phyloP scores from a whole-genome alignment of 2,888 invertebrate genomes.

The Pseudococcus longispinus region DNA sequence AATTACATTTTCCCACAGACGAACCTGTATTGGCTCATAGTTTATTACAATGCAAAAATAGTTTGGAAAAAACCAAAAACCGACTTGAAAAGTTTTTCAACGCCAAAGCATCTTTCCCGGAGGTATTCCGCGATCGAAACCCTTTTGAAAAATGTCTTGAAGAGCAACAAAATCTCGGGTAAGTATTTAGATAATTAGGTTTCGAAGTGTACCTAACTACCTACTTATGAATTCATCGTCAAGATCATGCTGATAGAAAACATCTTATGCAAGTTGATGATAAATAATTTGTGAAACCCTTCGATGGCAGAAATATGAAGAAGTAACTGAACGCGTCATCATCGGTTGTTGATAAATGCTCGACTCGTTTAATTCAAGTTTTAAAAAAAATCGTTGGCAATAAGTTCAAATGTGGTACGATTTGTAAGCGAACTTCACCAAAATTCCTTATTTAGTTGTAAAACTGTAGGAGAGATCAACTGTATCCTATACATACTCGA shows the following conservation, averaged over 20 bases:
- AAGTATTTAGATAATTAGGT: background rate
- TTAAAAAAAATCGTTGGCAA: background rate
- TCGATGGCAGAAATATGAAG: background rate
- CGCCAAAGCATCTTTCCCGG: background rate
- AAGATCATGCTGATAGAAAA: too few relatives aligned
- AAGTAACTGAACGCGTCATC: background rate
- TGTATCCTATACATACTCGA: background rate
- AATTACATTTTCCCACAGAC: background rate
- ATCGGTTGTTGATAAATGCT: background rate
- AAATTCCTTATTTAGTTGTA: background rate
- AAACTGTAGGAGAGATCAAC: background rate
- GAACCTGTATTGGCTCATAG: slow-evolving; percentile 24
- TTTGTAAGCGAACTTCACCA: background rate
- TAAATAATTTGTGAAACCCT: too few relatives aligned
- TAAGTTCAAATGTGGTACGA: background rate
- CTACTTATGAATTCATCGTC: too few relatives aligned
- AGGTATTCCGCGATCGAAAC: background rate
- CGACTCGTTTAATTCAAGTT: background rate
- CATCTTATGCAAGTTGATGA: too few relatives aligned
- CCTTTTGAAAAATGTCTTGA: background rate
- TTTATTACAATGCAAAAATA: slow-evolving; percentile 32
- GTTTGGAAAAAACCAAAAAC: slow-evolving; percentile 33
- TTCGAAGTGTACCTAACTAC: too few relatives aligned
- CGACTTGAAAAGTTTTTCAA: slow-evolving; percentile 39
- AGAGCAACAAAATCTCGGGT: background rate